Evolutionary conservation across 2,797 vertebrate genomes (phyloP).

Genomic region (Phrynocephalus vlangalii): DNA sequence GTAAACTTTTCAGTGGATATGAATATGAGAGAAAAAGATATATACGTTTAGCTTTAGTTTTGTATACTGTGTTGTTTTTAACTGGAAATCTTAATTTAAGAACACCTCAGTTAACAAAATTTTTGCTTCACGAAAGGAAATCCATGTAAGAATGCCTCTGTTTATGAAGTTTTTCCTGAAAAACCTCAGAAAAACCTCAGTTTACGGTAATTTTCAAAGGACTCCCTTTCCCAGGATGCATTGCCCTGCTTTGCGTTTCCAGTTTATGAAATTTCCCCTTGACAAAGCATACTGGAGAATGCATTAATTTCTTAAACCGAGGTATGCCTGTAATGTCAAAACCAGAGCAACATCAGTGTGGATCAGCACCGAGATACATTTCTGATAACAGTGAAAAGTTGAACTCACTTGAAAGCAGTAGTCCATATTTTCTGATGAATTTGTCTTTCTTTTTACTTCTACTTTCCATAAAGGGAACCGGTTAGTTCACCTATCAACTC

Average conservation of each 20-base stretch:
- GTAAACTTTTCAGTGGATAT: not conserved
- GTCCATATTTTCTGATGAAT: not conserved
- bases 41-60: not conserved
- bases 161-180: no score
- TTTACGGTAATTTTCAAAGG: no score
- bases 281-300: no score
- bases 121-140: no score
- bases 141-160: no score
- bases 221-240: no score
- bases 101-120: no score
- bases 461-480: not conserved
- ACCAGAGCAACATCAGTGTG: not conserved
- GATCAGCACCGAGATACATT: not conserved
- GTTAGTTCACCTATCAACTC: not conserved
- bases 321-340: not conserved
- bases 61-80: not conserved
- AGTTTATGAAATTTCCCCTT: no score
- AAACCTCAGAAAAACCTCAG: no score
- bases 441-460: not conserved
- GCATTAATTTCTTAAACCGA: no score
- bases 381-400: not conserved
- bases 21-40: not conserved
- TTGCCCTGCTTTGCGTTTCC: no score
- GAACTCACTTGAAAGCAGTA: not conserved
- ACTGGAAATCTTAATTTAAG: not conserved